These are phyloP conservation scores for Procambarus clarkii DNA, from an alignment of 1,140 invertebrate genomes.

Conservation along the genomic window DNA sequence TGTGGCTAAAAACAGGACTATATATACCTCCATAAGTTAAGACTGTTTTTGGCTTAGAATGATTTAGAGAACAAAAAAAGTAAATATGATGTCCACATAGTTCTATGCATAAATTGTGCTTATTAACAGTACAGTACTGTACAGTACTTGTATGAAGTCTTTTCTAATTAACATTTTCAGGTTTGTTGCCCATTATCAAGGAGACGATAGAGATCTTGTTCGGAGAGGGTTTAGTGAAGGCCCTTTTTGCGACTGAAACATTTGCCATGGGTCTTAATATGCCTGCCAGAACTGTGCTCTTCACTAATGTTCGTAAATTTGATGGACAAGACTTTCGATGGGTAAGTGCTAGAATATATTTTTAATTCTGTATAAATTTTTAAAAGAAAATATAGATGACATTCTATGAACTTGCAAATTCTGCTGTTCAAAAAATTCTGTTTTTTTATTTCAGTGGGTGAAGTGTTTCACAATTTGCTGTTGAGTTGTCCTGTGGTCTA, in stretches of 20 bases:
- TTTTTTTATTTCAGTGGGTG: too few relatives aligned
- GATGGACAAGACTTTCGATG: constrained; percentile 97
- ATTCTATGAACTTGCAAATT: neutral
- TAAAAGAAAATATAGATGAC: too few relatives aligned
- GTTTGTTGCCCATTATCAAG: constrained; percentile 96
- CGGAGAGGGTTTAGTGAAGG: constrained; percentile 96
- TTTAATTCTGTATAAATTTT: neutral
- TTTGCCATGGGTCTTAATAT: constrained; percentile 99
- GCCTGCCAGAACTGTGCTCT: constrained; percentile 98
- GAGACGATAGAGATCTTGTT: constrained; percentile 99
- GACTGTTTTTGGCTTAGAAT: too few relatives aligned
- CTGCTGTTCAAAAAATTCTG: too few relatives aligned
- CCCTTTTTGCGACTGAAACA: constrained; percentile 98
- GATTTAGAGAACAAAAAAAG: too few relatives aligned
- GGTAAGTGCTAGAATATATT: constrained; percentile 78
- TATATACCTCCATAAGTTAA: too few relatives aligned
- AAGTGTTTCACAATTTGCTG: too few relatives aligned
- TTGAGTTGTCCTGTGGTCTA: too few relatives aligned
- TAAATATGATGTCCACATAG: too few relatives aligned
- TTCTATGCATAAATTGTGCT: too few relatives aligned
- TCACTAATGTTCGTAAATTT: constrained; percentile 96
- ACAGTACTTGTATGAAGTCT: neutral
- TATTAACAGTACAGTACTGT: too few relatives aligned
- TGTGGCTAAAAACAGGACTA: too few relatives aligned
- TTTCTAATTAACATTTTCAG: constrained; percentile 25